Base-by-base conservation (phyloP, 2,113 vertebrate genomes). In the Heliornis fulica region DNA sequence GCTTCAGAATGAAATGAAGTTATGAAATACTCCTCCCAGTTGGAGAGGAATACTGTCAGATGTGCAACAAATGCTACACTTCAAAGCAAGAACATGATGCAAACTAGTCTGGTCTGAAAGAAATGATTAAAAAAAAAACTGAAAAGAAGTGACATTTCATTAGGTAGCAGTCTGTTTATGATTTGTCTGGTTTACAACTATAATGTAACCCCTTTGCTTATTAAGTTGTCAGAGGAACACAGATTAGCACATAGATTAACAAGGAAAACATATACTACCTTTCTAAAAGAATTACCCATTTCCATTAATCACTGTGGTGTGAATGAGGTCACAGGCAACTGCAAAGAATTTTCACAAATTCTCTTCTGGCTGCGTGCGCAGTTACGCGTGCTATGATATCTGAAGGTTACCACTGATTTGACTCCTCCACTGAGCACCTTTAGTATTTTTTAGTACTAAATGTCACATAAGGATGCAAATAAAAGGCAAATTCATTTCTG, bases 171-270 rank as follows among this genome's bases (percentile, higher is more conserved):
- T 17, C 59, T 95, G 84, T 54, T 93, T 95, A 93, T 88, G 70
- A 78, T 93, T 95, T 83, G 38, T 80, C 78, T 89, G 40, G 75
- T 91, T 95, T 96, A 96, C 78, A 91, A 32, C 32, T 32, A 90
- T 72, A 89, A 89, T 0, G 0, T 87, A 94, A 88, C n/a, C 26
- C 38, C 13, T 80, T 71, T 38, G 18, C 54, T 77, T 91, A 84
- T 94, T 80, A 91, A 93, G 1, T 83, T 91, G 74, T 96, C 78
- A 85, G 63, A 95, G 38, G 21, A 91, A 80, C 87, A 77, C 50
- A 94, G 84, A 96, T 95, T 91, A 94, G 66, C 66, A 66, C 91
- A 36, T 5, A 93, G 89, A 95, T 93, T 88, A 96, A 80, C 81
- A 85, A 83, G 34, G 59, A 90, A 96, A 96, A 95, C 38, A 86